Base-by-base conservation (phyloP, 2,888 invertebrate species). In the Acanthosepion lycidas region DNA sequence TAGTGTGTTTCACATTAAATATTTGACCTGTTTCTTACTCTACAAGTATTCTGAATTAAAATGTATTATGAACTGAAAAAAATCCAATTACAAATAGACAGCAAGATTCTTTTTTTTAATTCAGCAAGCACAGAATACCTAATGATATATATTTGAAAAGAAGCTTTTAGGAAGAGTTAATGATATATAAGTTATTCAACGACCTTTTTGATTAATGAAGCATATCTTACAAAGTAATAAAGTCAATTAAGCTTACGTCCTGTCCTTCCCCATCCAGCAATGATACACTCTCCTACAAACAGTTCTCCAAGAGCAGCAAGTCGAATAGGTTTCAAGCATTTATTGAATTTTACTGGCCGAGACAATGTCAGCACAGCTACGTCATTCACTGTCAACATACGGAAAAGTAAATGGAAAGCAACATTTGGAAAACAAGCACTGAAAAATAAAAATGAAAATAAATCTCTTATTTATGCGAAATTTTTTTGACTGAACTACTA, bases 311-410 rank as follows among this genome's bases (percentile, higher is more conserved):
- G 12, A 23, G 92, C 26, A 2, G 92, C 92, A 9, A 92, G 51
- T 92, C 92, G 48, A 53, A 92, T 92, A 6, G 92, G 92, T 49
- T 92, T 92, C 23, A 92, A 49, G 53, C 92, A 92, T n/a, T 92
- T 53, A 26, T 48, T 49, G 53, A 92, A 92, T 92, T 48, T 92
- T 51, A 92, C 48, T 26, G 92, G 51, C 51, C 53, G 28, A 48
- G 28, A 9, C 92, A 92, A n/a, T n/a, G 92, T 92, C 20, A 92
- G 8, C 6, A 92, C 49, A 28, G 92, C 92, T 23, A 92, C 53
- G n/a, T 92, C 92, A 23, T 92, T 92, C 92, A 92, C 92, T 92
- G 49, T 20, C 49, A 92, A 92, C 18, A 92, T 8, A 78, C 12
- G 15, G 9, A 78, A 9, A 64, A 64, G 28, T 6, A n/a, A n/a